These are phyloP conservation scores for Metellina segmentata DNA, from an alignment of 2,888 invertebrate species.

Conservation along the genomic window DNA sequence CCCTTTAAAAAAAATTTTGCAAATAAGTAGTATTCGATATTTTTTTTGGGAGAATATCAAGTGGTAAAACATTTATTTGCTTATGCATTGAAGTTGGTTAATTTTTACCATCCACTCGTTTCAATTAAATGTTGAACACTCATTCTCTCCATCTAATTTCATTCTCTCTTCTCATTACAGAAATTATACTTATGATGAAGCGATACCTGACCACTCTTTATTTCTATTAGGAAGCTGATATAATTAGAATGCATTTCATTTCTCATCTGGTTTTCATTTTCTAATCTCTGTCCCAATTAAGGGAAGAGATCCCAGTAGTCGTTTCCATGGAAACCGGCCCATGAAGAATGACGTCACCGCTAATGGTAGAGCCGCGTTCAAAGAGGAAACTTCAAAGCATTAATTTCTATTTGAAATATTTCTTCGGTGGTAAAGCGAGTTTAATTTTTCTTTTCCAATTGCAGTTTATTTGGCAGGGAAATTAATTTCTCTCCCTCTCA, in stretches of 20 bases:
- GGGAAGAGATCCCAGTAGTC: conserved; percentile 3
- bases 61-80: neutral
- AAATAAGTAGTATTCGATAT: no score
- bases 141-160: neutral
- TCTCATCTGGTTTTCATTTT: conserved; percentile 27
- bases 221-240: neutral
- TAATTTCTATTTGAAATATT: conserved; percentile 43
- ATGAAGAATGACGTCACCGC: conserved; percentile 1
- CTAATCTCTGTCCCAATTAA: neutral
- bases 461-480: conserved; percentile 35
- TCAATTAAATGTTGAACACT: neutral
- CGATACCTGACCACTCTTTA: neutral
- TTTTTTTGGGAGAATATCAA: neutral
- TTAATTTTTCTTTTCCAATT: conserved; percentile 37
- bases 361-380: neutral
- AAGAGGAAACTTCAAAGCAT: conserved; percentile 43
- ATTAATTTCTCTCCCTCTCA: conserved; percentile 26
- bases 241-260: conserved; percentile 23
- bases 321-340: conserved; percentile 33
- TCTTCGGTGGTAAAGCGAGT: conserved; percentile 17
- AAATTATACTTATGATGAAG: neutral
- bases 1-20: no score
- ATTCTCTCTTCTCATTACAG: neutral
- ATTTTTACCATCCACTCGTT: neutral
- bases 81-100: neutral